phyloP scores from a whole-genome alignment of 2,888 invertebrate species.

The Trachelus tabidus region DNA sequence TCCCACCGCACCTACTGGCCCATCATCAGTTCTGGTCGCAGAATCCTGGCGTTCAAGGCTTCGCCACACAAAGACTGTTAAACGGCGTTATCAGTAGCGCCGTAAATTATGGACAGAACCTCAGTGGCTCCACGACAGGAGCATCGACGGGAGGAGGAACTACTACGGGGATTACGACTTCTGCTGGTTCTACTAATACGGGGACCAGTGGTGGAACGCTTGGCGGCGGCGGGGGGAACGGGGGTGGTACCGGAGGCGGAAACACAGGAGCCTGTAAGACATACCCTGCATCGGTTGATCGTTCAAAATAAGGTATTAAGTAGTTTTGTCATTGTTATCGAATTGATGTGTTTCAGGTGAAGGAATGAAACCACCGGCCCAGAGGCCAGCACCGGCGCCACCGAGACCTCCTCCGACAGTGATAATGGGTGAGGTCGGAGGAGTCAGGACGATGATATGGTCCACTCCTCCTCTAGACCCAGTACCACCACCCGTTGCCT shows the following conservation, averaged over 20 bases:
- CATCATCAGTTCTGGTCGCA: constrained; percentile 67
- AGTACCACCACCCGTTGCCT: constrained; percentile 69
- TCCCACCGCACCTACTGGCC: constrained; percentile 68
- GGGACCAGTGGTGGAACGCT: constrained; percentile 24
- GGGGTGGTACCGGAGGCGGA: constrained; percentile 16
- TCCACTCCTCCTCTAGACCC: constrained; percentile 70
- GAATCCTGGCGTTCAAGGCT: constrained; percentile 58
- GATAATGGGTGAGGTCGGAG: constrained; percentile 93
- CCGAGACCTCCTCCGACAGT: constrained; percentile 83
- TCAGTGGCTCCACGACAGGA: constrained; percentile 31
- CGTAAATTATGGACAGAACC: constrained; percentile 58
- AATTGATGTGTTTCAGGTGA: constrained; percentile 45
- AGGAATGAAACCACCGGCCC: constrained; percentile 63
- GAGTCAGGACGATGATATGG: constrained; percentile 82
- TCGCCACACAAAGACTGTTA: constrained; percentile 61
- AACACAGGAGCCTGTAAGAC: neutral
- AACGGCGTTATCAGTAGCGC: constrained; percentile 62
- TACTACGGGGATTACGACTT: constrained; percentile 28
- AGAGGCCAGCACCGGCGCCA: constrained; percentile 63
- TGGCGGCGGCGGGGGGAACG: constrained; percentile 7
- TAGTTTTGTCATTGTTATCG: neutral
- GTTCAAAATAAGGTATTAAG: neutral
- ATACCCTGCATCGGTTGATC: neutral
- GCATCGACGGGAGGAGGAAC: constrained; percentile 8
- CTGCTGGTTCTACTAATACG: constrained; percentile 25